A percentile compares a stretch with the other conserved stretches of the same genome.
Evolutionary conservation across 2,888 invertebrate genomes (phyloP).

Genomic region (Nephrotoma flavescens): DNA sequence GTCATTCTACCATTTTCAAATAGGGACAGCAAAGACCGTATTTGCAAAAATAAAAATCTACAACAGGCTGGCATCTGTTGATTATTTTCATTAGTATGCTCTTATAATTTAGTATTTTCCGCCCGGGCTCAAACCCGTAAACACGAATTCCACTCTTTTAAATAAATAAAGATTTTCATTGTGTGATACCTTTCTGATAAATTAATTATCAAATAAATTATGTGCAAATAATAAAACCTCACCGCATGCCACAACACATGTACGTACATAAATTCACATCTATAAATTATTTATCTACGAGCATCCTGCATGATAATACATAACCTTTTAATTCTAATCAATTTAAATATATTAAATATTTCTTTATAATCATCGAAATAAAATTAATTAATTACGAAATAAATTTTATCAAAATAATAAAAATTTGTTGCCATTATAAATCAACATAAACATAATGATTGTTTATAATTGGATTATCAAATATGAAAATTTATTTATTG

Average conservation of each 20-base stretch:
- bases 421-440: neutral
- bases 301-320: neutral
- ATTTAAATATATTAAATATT: neutral
- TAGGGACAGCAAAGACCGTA: too few species aligned
- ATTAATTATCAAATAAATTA: neutral
- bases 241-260: neutral
- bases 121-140: too few species aligned
- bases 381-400: neutral
- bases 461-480: neutral
- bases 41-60: too few species aligned
- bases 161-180: neutral
- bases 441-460: neutral
- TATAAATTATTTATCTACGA: neutral
- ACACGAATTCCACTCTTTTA: neutral
- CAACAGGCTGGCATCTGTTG: too few species aligned
- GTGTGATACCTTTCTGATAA: neutral
- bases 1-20: too few species aligned
- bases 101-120: too few species aligned
- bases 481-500: neutral
- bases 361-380: neutral
- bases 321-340: neutral
- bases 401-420: neutral
- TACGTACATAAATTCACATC: neutral
- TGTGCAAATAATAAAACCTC: neutral
- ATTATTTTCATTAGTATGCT: too few species aligned